phyloP scores from a whole-genome alignment of 2,888 invertebrate genomes.

The Thereva unica region DNA sequence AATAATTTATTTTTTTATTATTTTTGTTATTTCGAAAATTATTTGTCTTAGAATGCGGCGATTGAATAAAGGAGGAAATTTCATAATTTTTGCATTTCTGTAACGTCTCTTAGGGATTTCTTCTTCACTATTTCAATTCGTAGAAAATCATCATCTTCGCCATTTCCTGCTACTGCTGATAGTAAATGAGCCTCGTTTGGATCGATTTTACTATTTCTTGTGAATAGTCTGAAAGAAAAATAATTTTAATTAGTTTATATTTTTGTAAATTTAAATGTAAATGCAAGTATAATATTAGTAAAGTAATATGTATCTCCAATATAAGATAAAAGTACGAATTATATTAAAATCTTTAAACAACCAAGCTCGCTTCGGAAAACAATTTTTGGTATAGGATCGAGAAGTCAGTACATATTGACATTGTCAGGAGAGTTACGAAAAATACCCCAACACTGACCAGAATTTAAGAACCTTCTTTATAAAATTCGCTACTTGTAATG shows the following conservation, averaged over 20 bases:
- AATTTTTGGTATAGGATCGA: no score
- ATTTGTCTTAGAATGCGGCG: no score
- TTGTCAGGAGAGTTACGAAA: no score
- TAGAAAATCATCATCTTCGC: slow-evolving; percentile 48
- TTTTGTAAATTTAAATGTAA: background rate
- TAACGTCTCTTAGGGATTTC: slow-evolving; percentile 52
- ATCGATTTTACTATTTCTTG: slow-evolving; percentile 47
- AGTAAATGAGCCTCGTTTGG: slow-evolving; percentile 53
- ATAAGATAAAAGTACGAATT: no score
- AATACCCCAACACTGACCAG: no score
- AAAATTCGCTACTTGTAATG: no score
- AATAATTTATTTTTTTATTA: no score
- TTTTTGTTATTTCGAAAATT: no score
- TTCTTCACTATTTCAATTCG: slow-evolving; percentile 53
- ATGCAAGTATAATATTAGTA: background rate
- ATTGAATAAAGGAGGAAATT: background rate
- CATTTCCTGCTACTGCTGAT: slow-evolving; percentile 37
- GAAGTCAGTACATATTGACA: no score
- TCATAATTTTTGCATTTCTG: slow-evolving; percentile 57
- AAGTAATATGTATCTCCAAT: background rate
- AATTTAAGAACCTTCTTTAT: no score
- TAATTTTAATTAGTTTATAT: background rate
- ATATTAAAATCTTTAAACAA: no score
- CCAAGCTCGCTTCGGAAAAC: no score
- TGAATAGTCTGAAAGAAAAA: slow-evolving; percentile 43